phyloP scores from a whole-genome alignment of 2,888 invertebrate genomes.

The Drosophila mayaguana region DNA sequence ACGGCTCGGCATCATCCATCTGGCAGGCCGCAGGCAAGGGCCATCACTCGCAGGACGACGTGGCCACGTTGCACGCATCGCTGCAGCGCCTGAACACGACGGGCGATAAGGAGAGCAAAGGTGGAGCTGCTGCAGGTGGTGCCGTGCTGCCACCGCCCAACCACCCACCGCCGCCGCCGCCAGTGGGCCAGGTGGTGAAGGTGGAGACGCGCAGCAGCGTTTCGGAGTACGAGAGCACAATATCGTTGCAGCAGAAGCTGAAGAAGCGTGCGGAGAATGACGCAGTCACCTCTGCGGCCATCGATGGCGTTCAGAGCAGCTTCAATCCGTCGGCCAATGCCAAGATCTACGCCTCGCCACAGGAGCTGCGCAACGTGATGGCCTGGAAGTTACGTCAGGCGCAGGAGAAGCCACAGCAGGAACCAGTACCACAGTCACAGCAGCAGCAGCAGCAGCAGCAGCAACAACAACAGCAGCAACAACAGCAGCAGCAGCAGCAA shows the following conservation, averaged over 20 bases:
- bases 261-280: conserved; percentile 82
- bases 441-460: conserved; percentile 55
- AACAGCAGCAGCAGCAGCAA: conserved; percentile 47
- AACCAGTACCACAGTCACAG: conserved; percentile 37
- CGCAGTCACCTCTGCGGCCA: conserved; percentile 80
- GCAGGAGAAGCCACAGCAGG: conserved; percentile 62
- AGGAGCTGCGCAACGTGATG: conserved; percentile 91
- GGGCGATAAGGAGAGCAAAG: conserved; percentile 38
- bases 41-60: conserved; percentile 90
- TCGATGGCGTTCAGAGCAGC: conserved; percentile 90
- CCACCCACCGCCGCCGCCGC: conserved; percentile 93
- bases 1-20: conserved; percentile 83
- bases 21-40: conserved; percentile 85
- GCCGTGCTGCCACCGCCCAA: conserved; percentile 89
- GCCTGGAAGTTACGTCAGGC: conserved; percentile 85
- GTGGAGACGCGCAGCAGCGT: conserved; percentile 87
- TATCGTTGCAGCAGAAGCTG: conserved; percentile 84
- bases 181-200: conserved; percentile 89
- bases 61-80: conserved; percentile 86
- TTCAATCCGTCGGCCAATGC: conserved; percentile 95
- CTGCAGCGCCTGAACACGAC: conserved; percentile 85
- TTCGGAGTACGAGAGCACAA: conserved; percentile 85
- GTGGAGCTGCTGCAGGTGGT: conserved; percentile 10
- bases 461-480: conserved; percentile 42
- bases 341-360: conserved; percentile 95